Conservation (phyloP, 1,140 invertebrate genomes). For the Drosophila malerkotliana region DNA sequence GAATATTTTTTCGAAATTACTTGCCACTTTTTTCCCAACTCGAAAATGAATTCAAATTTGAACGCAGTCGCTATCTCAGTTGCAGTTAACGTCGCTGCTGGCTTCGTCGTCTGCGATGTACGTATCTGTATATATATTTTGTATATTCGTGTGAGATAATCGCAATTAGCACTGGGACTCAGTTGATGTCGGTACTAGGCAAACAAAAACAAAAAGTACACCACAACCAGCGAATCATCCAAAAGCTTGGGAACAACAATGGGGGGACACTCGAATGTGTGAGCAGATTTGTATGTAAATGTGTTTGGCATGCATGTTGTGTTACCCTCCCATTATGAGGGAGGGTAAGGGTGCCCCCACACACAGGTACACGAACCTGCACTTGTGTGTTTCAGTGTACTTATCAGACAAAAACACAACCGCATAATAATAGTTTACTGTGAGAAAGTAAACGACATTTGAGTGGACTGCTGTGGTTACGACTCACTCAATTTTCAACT, state of each 20-base stretch:
- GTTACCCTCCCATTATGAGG: constrained; percentile 66
- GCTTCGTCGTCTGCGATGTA: constrained; percentile 40
- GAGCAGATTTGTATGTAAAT: constrained; percentile 52
- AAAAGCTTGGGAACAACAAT: constrained; percentile 75
- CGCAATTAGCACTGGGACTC: constrained; percentile 77
- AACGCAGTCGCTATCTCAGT: constrained; percentile 56
- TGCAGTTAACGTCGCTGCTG: constrained; percentile 49
- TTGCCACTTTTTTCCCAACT: constrained; percentile 70
- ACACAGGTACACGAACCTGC: constrained; percentile 25
- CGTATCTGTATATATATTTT: constrained; percentile 39
- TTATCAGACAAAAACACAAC: constrained; percentile 70
- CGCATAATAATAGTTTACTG: constrained; percentile 62
- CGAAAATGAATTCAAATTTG: constrained; percentile 79
- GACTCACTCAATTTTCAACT: constrained; percentile 19
- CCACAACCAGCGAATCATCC: constrained; percentile 41
- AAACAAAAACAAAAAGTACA: constrained; percentile 35
- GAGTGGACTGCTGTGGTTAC: constrained; percentile 18
- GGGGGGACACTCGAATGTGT: constrained; percentile 35
- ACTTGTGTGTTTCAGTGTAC: constrained; percentile 28
- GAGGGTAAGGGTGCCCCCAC: constrained; percentile 51
- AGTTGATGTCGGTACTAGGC: not conserved
- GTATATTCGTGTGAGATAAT: constrained; percentile 74
- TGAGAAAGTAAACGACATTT: constrained; percentile 64
- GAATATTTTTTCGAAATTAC: constrained; percentile 78
- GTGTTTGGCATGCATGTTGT: constrained; percentile 73